Conservation (phyloP, 2,797 vertebrate genomes). For the Scarus forsteni region DNA sequence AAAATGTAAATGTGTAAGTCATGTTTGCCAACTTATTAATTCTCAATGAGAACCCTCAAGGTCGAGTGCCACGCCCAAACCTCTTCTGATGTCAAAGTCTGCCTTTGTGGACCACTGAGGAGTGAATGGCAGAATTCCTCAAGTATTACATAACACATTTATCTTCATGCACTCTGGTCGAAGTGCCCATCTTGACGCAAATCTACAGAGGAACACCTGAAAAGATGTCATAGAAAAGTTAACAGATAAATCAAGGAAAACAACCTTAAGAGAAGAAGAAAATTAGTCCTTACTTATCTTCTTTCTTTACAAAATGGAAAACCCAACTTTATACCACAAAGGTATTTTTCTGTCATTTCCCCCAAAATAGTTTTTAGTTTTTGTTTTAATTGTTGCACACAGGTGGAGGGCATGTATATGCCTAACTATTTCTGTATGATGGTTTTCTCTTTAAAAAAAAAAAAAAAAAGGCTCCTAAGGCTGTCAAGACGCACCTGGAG, state of each 20-base stretch:
- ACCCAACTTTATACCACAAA: too few relatives aligned
- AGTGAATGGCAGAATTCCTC: background rate
- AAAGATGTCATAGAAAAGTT: background rate
- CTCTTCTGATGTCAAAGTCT: slow-evolving; percentile 5
- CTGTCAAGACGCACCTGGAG: too few relatives aligned
- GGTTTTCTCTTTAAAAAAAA: too few relatives aligned
- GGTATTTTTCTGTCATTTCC: too few relatives aligned
- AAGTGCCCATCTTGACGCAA: background rate
- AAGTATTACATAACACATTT: slow-evolving; percentile 9
- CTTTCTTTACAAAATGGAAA: too few relatives aligned
- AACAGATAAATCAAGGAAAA: background rate
- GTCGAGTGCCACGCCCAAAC: background rate
- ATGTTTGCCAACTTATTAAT: slow-evolving; percentile 7
- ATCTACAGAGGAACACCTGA: background rate
- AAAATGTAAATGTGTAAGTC: background rate
- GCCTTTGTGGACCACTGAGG: background rate
- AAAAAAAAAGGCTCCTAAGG: too few relatives aligned
- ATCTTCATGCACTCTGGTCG: background rate
- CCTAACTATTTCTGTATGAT: too few relatives aligned
- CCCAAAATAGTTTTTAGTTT: too few relatives aligned
- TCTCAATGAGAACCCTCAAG: background rate
- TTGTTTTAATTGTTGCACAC: too few relatives aligned
- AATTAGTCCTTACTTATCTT: too few relatives aligned
- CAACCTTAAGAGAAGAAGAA: too few relatives aligned
- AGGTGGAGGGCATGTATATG: too few relatives aligned